Evolutionary conservation across 2,888 invertebrate genomes (phyloP).

Genomic region (Clanis bilineata): DNA sequence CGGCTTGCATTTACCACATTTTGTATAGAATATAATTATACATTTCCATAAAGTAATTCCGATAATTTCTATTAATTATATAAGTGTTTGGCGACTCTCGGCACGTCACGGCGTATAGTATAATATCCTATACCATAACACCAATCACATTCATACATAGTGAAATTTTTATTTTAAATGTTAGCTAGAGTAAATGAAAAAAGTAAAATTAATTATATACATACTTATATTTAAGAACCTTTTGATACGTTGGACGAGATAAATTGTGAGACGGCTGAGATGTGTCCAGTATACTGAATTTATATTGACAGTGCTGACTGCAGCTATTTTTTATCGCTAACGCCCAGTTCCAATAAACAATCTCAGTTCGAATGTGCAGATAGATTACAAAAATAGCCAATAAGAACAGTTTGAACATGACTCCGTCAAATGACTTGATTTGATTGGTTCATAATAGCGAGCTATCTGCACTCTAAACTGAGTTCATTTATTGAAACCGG

Average conservation of each 20-base stretch:
- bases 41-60: not conserved
- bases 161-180: conserved; percentile 31
- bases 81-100: not conserved
- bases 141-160: conserved; percentile 35
- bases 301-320: not conserved
- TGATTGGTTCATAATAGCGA: too few species aligned
- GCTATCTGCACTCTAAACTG: too few species aligned
- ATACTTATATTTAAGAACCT: conserved; percentile 38
- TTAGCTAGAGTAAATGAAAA: conserved; percentile 62
- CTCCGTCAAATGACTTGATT: too few species aligned
- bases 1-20: conserved; percentile 6
- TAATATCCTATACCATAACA: conserved; percentile 29
- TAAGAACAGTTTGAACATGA: too few species aligned
- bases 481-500: too few species aligned
- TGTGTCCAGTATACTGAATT: conserved; percentile 45
- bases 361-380: too few species aligned
- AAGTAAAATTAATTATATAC: conserved; percentile 29
- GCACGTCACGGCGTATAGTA: not conserved
- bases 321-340: not conserved
- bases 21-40: not conserved
- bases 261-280: conserved; percentile 40
- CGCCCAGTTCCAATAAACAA: too few species aligned
- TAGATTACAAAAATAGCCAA: too few species aligned
- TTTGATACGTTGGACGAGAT: conserved; percentile 63
- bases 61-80: not conserved